phyloP scores from a whole-genome alignment of 2,888 invertebrate genomes.

The Orthosia incerta region DNA sequence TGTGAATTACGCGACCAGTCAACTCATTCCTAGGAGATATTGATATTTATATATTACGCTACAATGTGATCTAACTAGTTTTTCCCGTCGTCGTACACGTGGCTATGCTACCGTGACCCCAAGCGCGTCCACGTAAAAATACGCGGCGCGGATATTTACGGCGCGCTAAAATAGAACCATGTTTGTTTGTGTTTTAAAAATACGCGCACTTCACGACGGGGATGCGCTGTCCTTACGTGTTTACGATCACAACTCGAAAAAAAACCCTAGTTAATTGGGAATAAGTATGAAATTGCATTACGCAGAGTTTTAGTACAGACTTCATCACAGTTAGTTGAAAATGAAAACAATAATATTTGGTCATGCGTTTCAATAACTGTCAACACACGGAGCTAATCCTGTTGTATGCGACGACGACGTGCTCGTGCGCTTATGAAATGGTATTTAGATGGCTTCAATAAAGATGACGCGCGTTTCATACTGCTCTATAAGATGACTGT shows the following conservation, averaged over 20 bases:
- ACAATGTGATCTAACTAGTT: neutral
- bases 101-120: neutral
- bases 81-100: neutral
- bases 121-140: slow-evolving; percentile 25
- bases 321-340: slow-evolving; percentile 4
- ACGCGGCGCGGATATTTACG: slow-evolving; percentile 53
- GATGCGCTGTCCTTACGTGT: slow-evolving; percentile 4
- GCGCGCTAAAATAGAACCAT: slow-evolving; percentile 45
- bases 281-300: neutral
- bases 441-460: slow-evolving; percentile 7
- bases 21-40: neutral
- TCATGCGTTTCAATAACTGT: slow-evolving; percentile 5
- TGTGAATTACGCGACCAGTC: neutral
- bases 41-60: too few species aligned
- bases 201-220: slow-evolving; percentile 23
- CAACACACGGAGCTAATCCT: slow-evolving; percentile 27
- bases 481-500: neutral
- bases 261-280: neutral
- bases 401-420: neutral
- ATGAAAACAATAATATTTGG: slow-evolving; percentile 29
- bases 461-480: neutral
- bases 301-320: neutral
- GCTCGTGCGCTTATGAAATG: neutral
- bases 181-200: slow-evolving; percentile 62
- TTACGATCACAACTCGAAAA: neutral